Percentiles rank a stretch among this genome's conserved stretches.
Conservation (phyloP, 2,888 invertebrate genomes). For the Ectemnius cavifrons region DNA sequence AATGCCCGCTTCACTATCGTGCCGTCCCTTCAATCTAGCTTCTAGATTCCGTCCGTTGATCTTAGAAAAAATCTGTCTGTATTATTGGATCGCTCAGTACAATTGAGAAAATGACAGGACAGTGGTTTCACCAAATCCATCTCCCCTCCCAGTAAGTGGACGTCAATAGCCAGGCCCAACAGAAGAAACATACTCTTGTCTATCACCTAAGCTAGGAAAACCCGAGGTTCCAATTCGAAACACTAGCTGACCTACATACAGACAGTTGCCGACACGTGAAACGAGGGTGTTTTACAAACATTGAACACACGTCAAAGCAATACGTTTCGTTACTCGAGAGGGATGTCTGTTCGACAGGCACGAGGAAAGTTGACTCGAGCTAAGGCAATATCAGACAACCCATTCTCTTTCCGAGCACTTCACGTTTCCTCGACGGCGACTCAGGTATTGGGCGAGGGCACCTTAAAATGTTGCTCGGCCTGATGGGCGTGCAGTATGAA, state of each 20-base stretch:
- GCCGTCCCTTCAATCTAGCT: conserved; percentile 20
- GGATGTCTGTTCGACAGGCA: conserved; percentile 26
- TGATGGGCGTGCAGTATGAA: conserved; percentile 78
- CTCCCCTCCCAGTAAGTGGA: too few relatives aligned
- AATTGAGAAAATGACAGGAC: too few relatives aligned
- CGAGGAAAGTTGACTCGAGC: conserved; percentile 42
- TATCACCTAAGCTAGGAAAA: too few relatives aligned
- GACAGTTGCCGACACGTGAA: neutral
- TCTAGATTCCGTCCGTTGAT: conserved; percentile 11
- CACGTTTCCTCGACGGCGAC: conserved; percentile 10
- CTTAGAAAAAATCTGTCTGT: neutral
- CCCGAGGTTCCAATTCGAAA: too few relatives aligned
- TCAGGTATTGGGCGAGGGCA: conserved; percentile 72
- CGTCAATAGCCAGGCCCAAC: too few relatives aligned
- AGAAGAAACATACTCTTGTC: too few relatives aligned
- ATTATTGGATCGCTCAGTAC: too few relatives aligned
- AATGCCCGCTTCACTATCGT: conserved; percentile 5
- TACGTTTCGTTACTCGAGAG: too few relatives aligned
- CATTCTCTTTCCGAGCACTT: conserved; percentile 20
- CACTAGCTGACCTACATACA: too few relatives aligned
- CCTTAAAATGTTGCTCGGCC: conserved; percentile 76
- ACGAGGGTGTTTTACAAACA: neutral
- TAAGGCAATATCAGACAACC: conserved; percentile 50
- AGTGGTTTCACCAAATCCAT: too few relatives aligned
- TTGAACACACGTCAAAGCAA: too few relatives aligned